These are phyloP conservation scores for Lateolabrax maculatus DNA, from an alignment of 2,797 vertebrate species.

Conservation along the genomic window DNA sequence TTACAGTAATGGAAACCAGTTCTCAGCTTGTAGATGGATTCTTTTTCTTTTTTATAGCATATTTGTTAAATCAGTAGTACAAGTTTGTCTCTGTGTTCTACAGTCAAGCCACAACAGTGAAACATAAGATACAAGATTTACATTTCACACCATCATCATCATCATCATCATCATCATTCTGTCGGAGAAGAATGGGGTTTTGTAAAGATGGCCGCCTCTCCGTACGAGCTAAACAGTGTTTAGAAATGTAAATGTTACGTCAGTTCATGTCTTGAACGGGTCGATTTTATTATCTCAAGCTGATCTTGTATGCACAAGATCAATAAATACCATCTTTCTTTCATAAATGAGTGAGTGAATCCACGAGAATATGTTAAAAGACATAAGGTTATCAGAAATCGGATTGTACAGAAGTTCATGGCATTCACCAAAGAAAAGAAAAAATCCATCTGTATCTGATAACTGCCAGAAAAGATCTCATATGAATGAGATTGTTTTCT, in stretches of 20 bases:
- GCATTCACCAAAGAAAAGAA: too few species aligned
- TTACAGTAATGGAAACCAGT: conserved; percentile 90
- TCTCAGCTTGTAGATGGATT: conserved; percentile 73
- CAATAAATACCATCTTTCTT: not conserved
- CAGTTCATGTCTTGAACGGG: not conserved
- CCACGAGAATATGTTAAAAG: too few species aligned
- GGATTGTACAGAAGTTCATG: too few species aligned
- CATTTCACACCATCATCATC: conserved; percentile 87
- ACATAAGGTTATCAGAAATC: too few species aligned
- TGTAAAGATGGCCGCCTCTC: conserved; percentile 52
- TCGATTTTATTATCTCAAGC: too few species aligned
- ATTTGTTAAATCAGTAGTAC: conserved; percentile 95
- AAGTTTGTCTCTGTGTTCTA: conserved; percentile 87
- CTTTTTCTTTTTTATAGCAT: conserved; percentile 79
- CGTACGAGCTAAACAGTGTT: not conserved
- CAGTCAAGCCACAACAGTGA: conserved; percentile 91
- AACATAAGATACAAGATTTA: conserved; percentile 91
- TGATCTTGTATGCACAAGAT: not conserved
- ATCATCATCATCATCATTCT: conserved; percentile 59
- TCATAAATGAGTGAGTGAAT: not conserved
- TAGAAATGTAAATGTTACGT: not conserved
- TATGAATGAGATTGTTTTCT: too few species aligned
- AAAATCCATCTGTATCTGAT: too few species aligned
- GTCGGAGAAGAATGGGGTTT: not conserved
- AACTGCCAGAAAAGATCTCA: too few species aligned